A percentile compares a stretch with the other conserved stretches of the same genome.
Evolutionary conservation across 2,113 vertebrate genomes (phyloP).

Genomic region (Eulacestoma nigropectus): DNA sequence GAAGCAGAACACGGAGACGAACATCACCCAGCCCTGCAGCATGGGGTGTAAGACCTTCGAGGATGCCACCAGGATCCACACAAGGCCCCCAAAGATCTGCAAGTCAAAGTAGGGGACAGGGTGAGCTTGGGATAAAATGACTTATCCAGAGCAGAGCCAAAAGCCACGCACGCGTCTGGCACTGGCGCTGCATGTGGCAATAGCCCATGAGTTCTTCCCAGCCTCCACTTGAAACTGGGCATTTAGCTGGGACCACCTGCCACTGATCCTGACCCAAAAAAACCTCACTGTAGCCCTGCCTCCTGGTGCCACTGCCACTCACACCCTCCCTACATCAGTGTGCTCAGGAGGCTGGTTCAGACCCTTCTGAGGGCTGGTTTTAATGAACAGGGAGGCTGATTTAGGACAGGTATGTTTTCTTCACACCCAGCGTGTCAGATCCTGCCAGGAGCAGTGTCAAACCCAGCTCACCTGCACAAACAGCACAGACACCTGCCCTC

Average conservation of each 20-base stretch:
- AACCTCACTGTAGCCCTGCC: background rate
- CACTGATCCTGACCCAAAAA: background rate
- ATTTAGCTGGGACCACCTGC: background rate
- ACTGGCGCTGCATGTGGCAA: background rate
- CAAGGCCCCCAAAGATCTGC: constrained; percentile 62
- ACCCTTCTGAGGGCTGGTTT: background rate
- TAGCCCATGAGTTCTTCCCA: background rate
- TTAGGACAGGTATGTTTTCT: background rate
- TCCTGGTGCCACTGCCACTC: background rate
- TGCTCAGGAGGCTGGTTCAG: background rate
- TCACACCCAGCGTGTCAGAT: background rate
- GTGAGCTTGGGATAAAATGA: accelerated
- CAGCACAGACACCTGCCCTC: background rate
- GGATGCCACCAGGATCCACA: constrained; percentile 69
- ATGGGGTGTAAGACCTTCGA: accelerated
- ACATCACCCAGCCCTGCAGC: constrained; percentile 68
- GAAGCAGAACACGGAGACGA: constrained; percentile 66
- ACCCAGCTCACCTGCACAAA: background rate
- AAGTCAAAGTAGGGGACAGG: background rate
- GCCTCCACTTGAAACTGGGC: background rate
- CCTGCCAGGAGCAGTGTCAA: background rate
- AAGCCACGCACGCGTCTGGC: accelerated
- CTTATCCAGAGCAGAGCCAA: background rate
- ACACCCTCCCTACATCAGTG: background rate
- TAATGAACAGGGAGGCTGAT: background rate